Evolutionary conservation across 2,113 vertebrate genomes (phyloP).

Genomic region (Ailurus styani): DNA sequence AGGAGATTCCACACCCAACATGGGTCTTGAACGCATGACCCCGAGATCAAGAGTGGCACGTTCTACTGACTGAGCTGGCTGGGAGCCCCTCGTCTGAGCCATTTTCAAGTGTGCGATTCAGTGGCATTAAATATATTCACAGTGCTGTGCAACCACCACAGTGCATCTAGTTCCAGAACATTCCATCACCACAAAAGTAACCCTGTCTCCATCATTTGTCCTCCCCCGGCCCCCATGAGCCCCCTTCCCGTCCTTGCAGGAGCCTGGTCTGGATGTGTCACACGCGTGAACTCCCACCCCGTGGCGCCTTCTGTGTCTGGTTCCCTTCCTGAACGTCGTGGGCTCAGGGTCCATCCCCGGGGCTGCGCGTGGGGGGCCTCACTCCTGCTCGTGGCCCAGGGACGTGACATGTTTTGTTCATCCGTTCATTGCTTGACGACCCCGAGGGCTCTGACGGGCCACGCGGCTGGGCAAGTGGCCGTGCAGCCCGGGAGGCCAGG

Average conservation of each 20-base stretch:
- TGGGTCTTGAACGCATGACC: background rate
- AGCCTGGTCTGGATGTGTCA: background rate
- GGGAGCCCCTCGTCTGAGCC: background rate
- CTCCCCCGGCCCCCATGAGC: too few species aligned
- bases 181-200: background rate
- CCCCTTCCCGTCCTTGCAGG: background rate
- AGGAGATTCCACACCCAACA: background rate
- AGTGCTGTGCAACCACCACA: background rate
- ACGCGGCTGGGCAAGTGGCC: background rate
- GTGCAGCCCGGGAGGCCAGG: background rate
- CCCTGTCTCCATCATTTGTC: background rate
- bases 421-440: rapidly evolving
- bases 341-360: rapidly evolving
- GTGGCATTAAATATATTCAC: background rate
- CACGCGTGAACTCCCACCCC: rapidly evolving
- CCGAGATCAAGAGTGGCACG: background rate
- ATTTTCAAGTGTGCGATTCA: background rate
- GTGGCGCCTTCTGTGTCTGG: background rate
- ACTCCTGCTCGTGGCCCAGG: rapidly evolving
- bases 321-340: background rate
- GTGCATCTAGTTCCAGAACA: background rate
- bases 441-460: too few species aligned
- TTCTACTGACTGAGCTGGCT: background rate
- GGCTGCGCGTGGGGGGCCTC: rapidly evolving
- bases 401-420: background rate